Base-by-base conservation (phyloP, 2,113 vertebrate species). In the Bothrops jararaca region DNA sequence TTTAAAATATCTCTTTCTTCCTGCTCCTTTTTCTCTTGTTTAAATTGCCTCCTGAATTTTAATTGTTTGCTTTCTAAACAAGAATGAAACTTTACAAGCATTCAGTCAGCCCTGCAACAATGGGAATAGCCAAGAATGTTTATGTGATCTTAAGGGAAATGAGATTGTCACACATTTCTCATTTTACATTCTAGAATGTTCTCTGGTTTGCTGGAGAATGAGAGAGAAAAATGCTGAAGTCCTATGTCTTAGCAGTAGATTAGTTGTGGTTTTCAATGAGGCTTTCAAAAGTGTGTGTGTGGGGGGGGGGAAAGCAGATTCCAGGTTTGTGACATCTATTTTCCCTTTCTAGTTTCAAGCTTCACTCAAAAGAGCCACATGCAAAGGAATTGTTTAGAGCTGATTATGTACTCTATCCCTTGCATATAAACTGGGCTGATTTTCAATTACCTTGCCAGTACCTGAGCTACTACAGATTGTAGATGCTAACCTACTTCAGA, bases 1-100 rank as follows among this genome's bases (percentile, higher is more conserved):
- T 97, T 95, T 95, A 93, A 88, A 95, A 94, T 22, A 9, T 95
- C 95, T 96, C 95, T 94, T 48, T 94, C 93, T 85, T 93, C 52
- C 90, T 64, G 95, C 92, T 88, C 10, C 50, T 92, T 45, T 39
- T 23, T 12, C 11, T 13, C 57, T 88, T 74, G 53, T 39, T 34
- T 48, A 45, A 56, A 6, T 29, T 89, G 52, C 50, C 52, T 89
- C 15, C 39, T 80, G 24, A 48, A 50, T 93, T 95, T 96, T 60
- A 86, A 94, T 93, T 90, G 94, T 93, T 96, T 95, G 94, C 93
- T 94, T 88, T 94, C 96, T 94, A 74, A 52, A 64, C 45, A 0
- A 0, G 91, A 93, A 94, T 50, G 54, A 91, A 2, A 6, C 45
- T 54, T 88, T 58, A 42, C 11, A 7, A 80, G 54, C 1, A 0